Conservation (phyloP, 2,113 vertebrate genomes). For the Orthochromis malagaraziensis region DNA sequence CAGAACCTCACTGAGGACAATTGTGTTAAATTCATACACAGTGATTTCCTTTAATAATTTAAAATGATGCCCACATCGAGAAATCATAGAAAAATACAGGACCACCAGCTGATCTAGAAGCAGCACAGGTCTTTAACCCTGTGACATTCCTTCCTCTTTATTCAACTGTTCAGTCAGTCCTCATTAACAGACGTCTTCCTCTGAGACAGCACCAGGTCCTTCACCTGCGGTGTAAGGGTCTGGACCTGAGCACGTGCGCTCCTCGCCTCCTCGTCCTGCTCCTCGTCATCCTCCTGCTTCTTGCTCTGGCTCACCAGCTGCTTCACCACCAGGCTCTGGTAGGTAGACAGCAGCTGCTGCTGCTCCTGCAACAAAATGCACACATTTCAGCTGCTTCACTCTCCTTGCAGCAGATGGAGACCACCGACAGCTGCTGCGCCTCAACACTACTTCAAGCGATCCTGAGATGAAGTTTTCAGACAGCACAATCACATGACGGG, state of each 20-base stretch:
- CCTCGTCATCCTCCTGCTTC: constrained; percentile 60
- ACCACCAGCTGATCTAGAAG: not conserved
- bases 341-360: constrained; percentile 79
- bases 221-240: constrained; percentile 76
- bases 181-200: constrained; percentile 80
- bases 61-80: not conserved
- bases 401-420: not conserved
- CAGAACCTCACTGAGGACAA: constrained; percentile 43
- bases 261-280: constrained; percentile 63
- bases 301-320: constrained; percentile 80
- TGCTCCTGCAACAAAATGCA: constrained; percentile 76
- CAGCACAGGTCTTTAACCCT: not conserved
- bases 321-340: constrained; percentile 91
- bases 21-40: not conserved
- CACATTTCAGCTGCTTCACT: not conserved
- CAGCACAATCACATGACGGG: not conserved
- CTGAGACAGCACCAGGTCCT: constrained; percentile 82
- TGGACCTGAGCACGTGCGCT: constrained; percentile 76
- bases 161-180: constrained; percentile 70
- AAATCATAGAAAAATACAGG: not conserved
- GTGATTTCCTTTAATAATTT: constrained; percentile 14
- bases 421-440: not conserved
- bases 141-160: not conserved
- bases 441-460: not conserved
- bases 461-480: not conserved